A percentile compares a stretch with the other conserved stretches of the same genome.
Evolutionary conservation across 2,797 vertebrate species (phyloP).

Genomic region (Peromyscus eremicus): DNA sequence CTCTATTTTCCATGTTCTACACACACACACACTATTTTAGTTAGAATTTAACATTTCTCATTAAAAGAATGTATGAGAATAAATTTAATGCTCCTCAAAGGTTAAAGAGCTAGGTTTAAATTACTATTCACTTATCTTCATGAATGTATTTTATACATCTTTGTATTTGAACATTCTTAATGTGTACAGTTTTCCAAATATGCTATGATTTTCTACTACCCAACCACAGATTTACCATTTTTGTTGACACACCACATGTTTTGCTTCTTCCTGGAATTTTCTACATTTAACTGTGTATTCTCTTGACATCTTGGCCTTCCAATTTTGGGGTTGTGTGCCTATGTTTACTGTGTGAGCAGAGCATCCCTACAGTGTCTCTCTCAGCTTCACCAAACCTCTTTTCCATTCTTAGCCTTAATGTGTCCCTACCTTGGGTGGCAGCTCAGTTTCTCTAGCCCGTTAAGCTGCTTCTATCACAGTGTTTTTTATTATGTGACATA

Average conservation of each 20-base stretch:
- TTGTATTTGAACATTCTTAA: background rate
- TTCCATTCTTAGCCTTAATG: background rate
- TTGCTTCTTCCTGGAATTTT: background rate
- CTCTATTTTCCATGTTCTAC: background rate
- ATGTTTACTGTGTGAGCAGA: background rate
- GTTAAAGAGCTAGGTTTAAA: background rate
- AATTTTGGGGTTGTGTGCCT: background rate
- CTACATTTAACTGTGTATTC: background rate
- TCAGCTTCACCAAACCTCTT: background rate
- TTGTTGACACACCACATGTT: background rate
- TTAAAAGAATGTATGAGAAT: background rate
- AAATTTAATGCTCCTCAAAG: background rate
- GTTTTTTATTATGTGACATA: background rate
- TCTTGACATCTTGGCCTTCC: background rate
- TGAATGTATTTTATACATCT: background rate
- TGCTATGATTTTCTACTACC: background rate
- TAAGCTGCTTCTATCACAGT: background rate
- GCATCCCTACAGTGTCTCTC: background rate
- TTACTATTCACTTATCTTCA: background rate
- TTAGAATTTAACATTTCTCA: background rate
- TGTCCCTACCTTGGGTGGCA: accelerated
- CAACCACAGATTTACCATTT: background rate
- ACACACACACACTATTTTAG: background rate
- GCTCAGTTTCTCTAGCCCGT: background rate
- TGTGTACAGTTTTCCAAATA: background rate